Base-by-base conservation (phyloP, 1,140 invertebrate genomes). In the Octopus sinensis region DNA sequence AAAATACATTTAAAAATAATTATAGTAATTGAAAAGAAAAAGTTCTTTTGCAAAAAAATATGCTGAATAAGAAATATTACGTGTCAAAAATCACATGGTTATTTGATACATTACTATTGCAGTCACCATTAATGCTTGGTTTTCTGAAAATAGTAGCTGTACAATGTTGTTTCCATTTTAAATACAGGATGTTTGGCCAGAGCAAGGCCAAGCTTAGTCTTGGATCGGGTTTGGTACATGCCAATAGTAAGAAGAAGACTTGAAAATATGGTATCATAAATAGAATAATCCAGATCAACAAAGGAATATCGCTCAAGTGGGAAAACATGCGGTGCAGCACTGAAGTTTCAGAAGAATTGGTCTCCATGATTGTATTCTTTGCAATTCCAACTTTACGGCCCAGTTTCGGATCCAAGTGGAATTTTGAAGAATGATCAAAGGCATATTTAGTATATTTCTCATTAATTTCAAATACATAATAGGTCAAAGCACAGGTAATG, bases 391-490 rank as follows among this genome's bases (percentile, higher is more conserved):
- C 30, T 43, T 43, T 43, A 43, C 30, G 30, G 30, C 30, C 30
- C 30, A 43, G 30, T 43, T 43, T 43, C 30, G 68, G 68, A 9
- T 17, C 5, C 13, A 23, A 23, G 30, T 73, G 68, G 13, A 73
- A 73, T 73, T 73, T 13, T n/a, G 68, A n/a, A 13, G 17, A 73
- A 17, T 89, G 88, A 51, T 89, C 88, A 23, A 89, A 62, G 0
- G 88, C 88, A 84, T 86, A 86, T 10, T 81, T 81, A 80, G 88
- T 89, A 80, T 86, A 89, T 52, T 84, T 85, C n/a, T 87, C 86
- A 84, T 85, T 88, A 30, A 89, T 87, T 81, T 88, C 88, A 86
- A 89, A 89, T n/a, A 88, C 78, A 80, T 89, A 89, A 80, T 88
- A 88, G 12, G 86, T 83, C 56, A 87, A 82, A 23, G 79, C 85